phyloP scores from a whole-genome alignment of 1,140 invertebrate genomes.

The Atta colombica region DNA sequence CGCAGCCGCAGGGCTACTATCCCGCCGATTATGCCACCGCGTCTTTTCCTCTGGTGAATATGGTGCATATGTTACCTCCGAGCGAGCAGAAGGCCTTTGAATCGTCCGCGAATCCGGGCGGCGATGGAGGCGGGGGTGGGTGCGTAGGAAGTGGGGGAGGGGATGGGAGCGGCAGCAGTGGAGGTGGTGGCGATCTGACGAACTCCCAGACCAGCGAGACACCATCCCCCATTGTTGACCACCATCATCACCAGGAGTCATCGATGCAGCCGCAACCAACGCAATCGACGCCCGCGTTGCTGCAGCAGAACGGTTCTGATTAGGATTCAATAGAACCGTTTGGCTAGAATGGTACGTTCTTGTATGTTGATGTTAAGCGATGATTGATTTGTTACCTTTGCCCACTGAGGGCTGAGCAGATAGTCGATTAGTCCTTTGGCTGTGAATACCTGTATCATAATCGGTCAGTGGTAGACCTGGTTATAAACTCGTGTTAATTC shows the following conservation, averaged over 20 bases:
- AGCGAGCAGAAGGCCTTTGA: constrained; percentile 89
- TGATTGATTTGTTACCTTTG: constrained; percentile 54
- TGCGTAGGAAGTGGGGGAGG: constrained; percentile 40
- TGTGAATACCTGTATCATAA: constrained; percentile 9
- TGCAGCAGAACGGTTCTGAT: constrained; percentile 85
- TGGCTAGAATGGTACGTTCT: constrained; percentile 33
- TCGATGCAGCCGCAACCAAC: constrained; percentile 79
- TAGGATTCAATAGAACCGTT: constrained; percentile 77
- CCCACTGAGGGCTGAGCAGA: neutral
- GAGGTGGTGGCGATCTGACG: constrained; percentile 61
- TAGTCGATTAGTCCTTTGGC: constrained; percentile 27
- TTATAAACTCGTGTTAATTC: neutral
- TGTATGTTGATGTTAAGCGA: constrained; percentile 53
- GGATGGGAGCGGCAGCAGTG: constrained; percentile 52
- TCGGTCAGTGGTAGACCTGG: neutral
- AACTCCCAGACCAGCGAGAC: constrained; percentile 73
- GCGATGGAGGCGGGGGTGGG: constrained; percentile 27
- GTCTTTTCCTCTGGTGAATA: constrained; percentile 93
- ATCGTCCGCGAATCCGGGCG: constrained; percentile 66
- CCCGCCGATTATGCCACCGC: constrained; percentile 90
- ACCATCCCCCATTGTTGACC: constrained; percentile 79
- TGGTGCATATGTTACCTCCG: constrained; percentile 93
- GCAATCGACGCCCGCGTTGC: constrained; percentile 82
- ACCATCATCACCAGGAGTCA: constrained; percentile 80
- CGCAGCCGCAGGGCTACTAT: constrained; percentile 90